Evolutionary conservation across 2,797 vertebrate species (phyloP).

Genomic region (Sorex maritimensis): DNA sequence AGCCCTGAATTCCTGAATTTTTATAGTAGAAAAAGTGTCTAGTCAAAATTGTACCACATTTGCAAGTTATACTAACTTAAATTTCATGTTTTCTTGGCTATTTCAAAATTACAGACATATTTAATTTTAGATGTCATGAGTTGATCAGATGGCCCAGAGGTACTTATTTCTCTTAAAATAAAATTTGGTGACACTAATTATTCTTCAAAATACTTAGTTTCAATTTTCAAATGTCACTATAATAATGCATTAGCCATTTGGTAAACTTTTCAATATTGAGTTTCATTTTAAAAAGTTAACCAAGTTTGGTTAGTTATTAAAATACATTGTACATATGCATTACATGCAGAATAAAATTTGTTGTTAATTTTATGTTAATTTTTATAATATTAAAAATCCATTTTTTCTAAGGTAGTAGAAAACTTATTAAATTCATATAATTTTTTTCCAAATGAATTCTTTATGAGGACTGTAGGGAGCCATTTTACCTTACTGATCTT

Average conservation of each 20-base stretch:
- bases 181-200: neutral
- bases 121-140: conserved; percentile 25
- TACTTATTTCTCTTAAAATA: conserved; percentile 15
- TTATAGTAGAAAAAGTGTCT: neutral
- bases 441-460: conserved; percentile 85
- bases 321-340: conserved; percentile 5
- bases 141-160: conserved; percentile 38
- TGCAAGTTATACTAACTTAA: neutral
- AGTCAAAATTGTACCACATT: neutral
- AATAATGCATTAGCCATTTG: conserved; percentile 51
- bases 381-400: conserved; percentile 82
- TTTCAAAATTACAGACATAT: conserved; percentile 8
- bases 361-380: conserved; percentile 79
- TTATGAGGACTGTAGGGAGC: conserved; percentile 72
- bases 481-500: too few relatives aligned
- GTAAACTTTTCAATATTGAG: neutral
- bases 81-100: neutral
- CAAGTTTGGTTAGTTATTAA: conserved; percentile 20
- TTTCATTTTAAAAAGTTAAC: conserved; percentile 51
- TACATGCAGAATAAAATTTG: conserved; percentile 18
- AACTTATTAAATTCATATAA: conserved; percentile 85
- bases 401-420: conserved; percentile 76
- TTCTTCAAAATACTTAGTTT: conserved; percentile 65
- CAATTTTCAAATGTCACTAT: neutral
- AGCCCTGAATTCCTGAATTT: neutral